Conservation (phyloP, 2,888 invertebrate genomes). For the Ormyrus rosae region DNA sequence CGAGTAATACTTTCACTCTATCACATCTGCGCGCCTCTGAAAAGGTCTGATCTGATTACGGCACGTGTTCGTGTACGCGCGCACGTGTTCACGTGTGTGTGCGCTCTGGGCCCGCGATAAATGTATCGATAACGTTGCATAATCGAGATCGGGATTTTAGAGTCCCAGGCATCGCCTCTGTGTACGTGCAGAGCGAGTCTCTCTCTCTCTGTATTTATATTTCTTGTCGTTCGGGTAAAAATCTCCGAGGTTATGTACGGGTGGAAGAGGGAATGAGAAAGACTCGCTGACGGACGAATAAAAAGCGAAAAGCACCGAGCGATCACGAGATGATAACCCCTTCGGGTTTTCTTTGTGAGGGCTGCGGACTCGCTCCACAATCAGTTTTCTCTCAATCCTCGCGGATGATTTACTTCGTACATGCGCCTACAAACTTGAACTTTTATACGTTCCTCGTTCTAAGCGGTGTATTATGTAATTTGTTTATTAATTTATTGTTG, state of each 20-base stretch:
- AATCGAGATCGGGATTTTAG: conserved; percentile 48
- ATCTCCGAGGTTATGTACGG: not conserved
- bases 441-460: no score
- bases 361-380: not conserved
- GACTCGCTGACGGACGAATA: not conserved
- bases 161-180: conserved; percentile 16
- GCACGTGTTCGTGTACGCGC: not conserved
- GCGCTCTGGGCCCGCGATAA: conserved; percentile 33
- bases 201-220: no score
- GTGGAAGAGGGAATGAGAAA: conserved; percentile 11
- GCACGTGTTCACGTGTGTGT: not conserved
- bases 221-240: conserved; percentile 12
- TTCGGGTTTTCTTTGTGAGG: conserved; percentile 21
- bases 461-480: no score
- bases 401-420: not conserved
- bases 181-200: no score
- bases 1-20: conserved; percentile 58
- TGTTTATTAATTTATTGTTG: no score
- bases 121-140: conserved; percentile 54
- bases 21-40: conserved; percentile 43
- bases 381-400: not conserved
- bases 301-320: conserved; percentile 16
- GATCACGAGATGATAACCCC: conserved; percentile 34
- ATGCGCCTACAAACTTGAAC: no score
- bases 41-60: conserved; percentile 51